These are phyloP conservation scores for human DNA, from an alignment of 2,113 vertebrate genomes.

Conservation along the genomic window GRCh38 chr14:81721001-81721500, in stretches of 20 bases:
- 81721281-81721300: not conserved
- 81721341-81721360: not conserved
- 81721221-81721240: not conserved
- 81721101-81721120: constrained; percentile 45
- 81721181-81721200: not conserved
- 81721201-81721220: not conserved
- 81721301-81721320: not conserved
- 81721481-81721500: no score
- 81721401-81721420: not conserved
- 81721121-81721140: not conserved
- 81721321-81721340: not conserved
- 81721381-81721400: not conserved
- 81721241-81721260: not conserved
- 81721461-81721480: no score
- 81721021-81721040: constrained; percentile 52
- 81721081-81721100: constrained; percentile 6
- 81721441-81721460: no score
- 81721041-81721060: constrained; percentile 36
- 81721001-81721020: constrained; percentile 60
- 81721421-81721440: not conserved
- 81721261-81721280: not conserved
- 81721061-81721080: constrained; percentile 3
- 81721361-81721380: constrained; percentile 16
- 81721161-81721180: constrained; percentile 1
- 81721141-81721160: constrained; percentile 35